phyloP scores from a whole-genome alignment of 2,797 vertebrate genomes.

The Enteromius anoplus region DNA sequence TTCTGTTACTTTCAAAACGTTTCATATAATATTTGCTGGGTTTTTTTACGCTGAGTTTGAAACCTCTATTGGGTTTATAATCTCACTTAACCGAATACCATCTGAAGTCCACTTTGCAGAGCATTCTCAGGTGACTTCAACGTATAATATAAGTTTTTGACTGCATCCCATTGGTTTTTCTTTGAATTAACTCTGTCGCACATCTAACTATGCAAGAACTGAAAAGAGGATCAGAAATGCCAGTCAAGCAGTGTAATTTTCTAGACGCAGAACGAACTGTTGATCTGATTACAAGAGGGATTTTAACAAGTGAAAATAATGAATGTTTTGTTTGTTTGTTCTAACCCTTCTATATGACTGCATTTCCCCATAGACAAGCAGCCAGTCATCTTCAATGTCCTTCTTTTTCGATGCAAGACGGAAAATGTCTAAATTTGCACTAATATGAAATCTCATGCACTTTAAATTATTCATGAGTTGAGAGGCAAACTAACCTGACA shows the following conservation, averaged over 20 bases:
- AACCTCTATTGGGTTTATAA: not conserved
- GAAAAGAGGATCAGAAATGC: slow-evolving; percentile 42
- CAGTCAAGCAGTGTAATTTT: slow-evolving; percentile 46
- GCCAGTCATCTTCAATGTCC: slow-evolving; percentile 27
- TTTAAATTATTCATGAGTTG: slow-evolving; percentile 52
- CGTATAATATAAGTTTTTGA: not conserved
- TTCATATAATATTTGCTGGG: not conserved
- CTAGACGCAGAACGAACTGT: slow-evolving; percentile 30
- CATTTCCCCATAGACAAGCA: slow-evolving; percentile 37
- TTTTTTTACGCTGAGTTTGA: not conserved
- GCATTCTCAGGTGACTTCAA: not conserved
- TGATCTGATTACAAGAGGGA: slow-evolving; percentile 55
- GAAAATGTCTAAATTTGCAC: slow-evolving; percentile 47
- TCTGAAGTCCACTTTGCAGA: not conserved
- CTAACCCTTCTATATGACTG: slow-evolving; percentile 28
- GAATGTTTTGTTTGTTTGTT: slow-evolving; percentile 49
- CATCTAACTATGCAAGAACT: slow-evolving; percentile 28
- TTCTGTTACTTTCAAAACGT: not conserved
- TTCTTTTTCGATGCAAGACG: slow-evolving; percentile 20
- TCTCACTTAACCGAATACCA: not conserved
- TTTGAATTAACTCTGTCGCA: not conserved
- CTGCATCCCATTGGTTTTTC: slow-evolving; percentile 7
- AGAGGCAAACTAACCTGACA: slow-evolving; percentile 46
- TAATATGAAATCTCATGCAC: slow-evolving; percentile 51
- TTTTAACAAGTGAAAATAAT: slow-evolving; percentile 54